Evolutionary conservation across 1,140 invertebrate species (phyloP), one percentile per base, ranked within the genome.

Genomic region (Drosophila ohnishii): DNA sequence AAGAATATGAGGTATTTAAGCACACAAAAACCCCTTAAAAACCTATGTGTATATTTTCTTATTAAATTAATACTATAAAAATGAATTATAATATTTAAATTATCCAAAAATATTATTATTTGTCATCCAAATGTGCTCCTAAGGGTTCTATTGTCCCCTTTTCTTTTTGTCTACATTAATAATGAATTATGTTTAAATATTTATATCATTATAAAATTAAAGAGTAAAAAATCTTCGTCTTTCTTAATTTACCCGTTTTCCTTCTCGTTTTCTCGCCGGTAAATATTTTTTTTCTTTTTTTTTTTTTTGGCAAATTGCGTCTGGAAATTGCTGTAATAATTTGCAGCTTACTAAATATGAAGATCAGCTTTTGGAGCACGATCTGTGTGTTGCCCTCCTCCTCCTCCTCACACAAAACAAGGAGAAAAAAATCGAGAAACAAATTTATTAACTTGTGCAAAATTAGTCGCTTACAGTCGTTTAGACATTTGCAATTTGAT

Each of bases 381-480:
- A 72, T 72, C 69, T 40, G 65, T 71, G 69, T 59, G 58, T 44
- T 56, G 48, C 39, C 28, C 55, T n/a, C 28, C 66, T 25, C 57
- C 57, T 62, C 57, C 57, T 62, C 44, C 63, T 63, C 5, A 11
- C 25, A 8, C 35, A 25, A 19, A 28, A 34, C 35, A 45, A 42
- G 10, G 28, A 42, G 9, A 25, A 30, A 32, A 58, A 58, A 58
- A 71, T 22, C 25, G 34, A 70, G 53, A 59, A 72, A 72, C 58
- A 83, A 88, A 88, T 88, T 88, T 88, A 88, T 88, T 67, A 88
- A 88, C 84, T 88, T 88, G 84, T 89, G 84, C 84, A 65, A 88
- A 88, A 88, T 88, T 88, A 88, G 84, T 88, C 84, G 84, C 86
- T 88, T 88, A 78, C 66, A 77, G 84, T 88, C 84, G 84, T 88